Percentiles rank a stretch among this genome's conserved stretches.
These are phyloP conservation scores for Dendrocincla fuliginosa DNA, from an alignment of 2,797 vertebrate species.

Conservation along the genomic window DNA sequence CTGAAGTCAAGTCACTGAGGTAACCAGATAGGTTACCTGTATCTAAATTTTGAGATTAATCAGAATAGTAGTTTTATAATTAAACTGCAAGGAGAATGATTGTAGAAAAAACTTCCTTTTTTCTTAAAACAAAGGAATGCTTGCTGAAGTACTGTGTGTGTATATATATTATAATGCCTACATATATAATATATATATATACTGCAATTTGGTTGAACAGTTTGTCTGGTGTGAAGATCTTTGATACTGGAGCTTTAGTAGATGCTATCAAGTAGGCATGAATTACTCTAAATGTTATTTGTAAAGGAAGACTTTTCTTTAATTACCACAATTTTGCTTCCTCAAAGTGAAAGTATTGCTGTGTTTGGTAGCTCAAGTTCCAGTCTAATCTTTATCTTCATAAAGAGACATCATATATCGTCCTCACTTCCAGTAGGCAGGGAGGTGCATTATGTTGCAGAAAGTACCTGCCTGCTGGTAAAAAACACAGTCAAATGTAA, in stretches of 20 bases:
- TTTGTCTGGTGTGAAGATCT: background rate
- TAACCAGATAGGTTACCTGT: background rate
- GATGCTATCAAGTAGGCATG: background rate
- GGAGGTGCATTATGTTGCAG: background rate
- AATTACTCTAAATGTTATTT: background rate
- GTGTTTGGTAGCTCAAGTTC: background rate
- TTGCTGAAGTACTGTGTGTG: background rate
- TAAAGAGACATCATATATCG: background rate
- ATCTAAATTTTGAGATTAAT: background rate
- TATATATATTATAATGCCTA: rapidly evolving
- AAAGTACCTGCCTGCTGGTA: background rate
- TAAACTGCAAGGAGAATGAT: background rate
- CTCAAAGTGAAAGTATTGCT: background rate
- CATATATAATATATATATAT: background rate
- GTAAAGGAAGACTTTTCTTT: background rate
- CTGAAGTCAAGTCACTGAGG: background rate
- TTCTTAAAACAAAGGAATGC: background rate
- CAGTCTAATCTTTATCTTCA: background rate
- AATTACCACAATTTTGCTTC: background rate
- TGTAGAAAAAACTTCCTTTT: background rate
- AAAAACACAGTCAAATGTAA: background rate
- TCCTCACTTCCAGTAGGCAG: background rate
- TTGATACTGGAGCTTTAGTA: background rate
- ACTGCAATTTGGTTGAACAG: background rate
- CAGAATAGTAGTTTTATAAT: background rate